These are phyloP conservation scores for Sarcoramphus papa DNA, from an alignment of 2,797 vertebrate species.

Conservation along the genomic window DNA sequence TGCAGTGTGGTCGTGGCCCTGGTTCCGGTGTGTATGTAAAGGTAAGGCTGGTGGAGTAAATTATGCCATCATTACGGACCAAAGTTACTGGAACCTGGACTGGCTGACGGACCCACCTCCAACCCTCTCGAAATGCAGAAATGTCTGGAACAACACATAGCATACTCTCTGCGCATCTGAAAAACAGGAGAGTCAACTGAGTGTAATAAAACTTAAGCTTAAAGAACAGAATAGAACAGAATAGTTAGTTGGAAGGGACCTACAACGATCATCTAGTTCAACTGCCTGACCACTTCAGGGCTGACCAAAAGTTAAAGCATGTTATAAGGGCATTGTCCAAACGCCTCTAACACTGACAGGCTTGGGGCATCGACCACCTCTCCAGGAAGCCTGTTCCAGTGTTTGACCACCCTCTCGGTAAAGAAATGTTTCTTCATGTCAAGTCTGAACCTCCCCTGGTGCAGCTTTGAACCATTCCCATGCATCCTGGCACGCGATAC, in stretches of 20 bases:
- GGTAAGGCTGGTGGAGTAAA: slow-evolving; percentile 99
- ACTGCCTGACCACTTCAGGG: neutral
- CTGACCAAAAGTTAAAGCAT: neutral
- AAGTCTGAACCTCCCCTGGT: neutral
- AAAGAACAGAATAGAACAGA: neutral
- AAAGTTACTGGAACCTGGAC: slow-evolving; percentile 98
- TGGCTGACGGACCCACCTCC: slow-evolving; percentile 98
- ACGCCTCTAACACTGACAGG: neutral
- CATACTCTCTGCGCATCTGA: slow-evolving; percentile 97
- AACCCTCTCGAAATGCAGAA: slow-evolving; percentile 98
- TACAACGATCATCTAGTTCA: neutral
- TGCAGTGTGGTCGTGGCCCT: slow-evolving; percentile 96
- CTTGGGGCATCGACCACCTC: accelerated
- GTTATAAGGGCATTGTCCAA: neutral
- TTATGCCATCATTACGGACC: slow-evolving; percentile 97
- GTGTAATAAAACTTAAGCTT: neutral
- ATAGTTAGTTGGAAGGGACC: neutral
- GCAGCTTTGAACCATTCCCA: neutral
- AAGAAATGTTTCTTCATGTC: neutral
- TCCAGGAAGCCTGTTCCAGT: neutral
- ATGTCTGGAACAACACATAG: slow-evolving; percentile 98
- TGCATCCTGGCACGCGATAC: neutral
- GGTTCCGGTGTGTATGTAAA: slow-evolving; percentile 99
- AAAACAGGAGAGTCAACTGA: neutral
- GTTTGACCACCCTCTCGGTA: neutral